Percentiles rank a stretch among this genome's conserved stretches.
These are phyloP conservation scores for Leptinotarsa tumamoca DNA, from an alignment of 2,888 invertebrate genomes.

Conservation along the genomic window DNA sequence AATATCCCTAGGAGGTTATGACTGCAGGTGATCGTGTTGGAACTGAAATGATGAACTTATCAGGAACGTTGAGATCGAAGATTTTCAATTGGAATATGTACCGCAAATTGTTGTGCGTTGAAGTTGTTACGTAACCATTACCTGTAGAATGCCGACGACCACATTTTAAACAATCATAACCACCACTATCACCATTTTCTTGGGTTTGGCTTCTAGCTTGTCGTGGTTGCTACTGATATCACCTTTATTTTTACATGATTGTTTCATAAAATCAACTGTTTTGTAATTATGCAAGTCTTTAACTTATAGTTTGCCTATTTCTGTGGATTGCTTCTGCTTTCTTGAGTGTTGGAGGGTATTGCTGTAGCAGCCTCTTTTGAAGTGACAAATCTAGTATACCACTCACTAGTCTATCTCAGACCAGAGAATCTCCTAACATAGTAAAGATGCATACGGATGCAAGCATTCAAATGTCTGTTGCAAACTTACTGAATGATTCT, in stretches of 20 bases:
- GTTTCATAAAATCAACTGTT: constrained; percentile 30
- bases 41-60: no score
- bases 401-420: constrained; percentile 12
- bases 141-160: no score
- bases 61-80: no score
- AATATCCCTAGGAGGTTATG: no score
- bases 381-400: constrained; percentile 31
- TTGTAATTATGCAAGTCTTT: constrained; percentile 39
- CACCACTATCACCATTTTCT: no score
- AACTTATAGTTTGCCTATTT: constrained; percentile 47
- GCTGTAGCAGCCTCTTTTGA: constrained; percentile 41
- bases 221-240: not conserved
- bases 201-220: not conserved
- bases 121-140: no score
- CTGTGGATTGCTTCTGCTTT: constrained; percentile 40
- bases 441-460: no score
- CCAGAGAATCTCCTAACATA: not conserved
- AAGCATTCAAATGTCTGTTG: not conserved
- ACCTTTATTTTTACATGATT: not conserved
- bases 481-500: constrained; percentile 13
- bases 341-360: constrained; percentile 28
- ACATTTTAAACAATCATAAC: no score
- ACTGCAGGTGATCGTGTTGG: no score
- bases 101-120: no score
- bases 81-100: no score